These are phyloP conservation scores for Oeneis ivallda DNA, from an alignment of 2,888 invertebrate genomes.

Conservation along the genomic window DNA sequence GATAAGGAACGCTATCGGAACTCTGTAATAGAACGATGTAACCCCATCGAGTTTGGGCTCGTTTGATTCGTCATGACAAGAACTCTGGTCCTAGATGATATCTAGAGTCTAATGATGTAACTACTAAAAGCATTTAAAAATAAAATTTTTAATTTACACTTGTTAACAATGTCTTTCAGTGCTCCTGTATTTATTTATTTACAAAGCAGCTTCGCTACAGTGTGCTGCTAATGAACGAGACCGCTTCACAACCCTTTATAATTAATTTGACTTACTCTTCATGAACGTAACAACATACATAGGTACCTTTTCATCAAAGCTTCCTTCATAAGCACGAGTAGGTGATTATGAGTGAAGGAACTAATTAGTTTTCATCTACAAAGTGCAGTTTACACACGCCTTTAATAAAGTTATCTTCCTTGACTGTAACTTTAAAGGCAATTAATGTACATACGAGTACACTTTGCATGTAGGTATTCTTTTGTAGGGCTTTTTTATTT, in stretches of 20 bases:
- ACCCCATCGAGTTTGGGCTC: too few relatives aligned
- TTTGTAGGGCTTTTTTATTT: too few relatives aligned
- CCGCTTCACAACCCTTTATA: not conserved
- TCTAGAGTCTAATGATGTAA: too few relatives aligned
- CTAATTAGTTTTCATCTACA: slow-evolving; percentile 28
- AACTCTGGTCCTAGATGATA: too few relatives aligned
- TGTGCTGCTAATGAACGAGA: too few relatives aligned
- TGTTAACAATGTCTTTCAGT: not conserved
- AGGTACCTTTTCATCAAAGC: not conserved
- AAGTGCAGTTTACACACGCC: slow-evolving; percentile 16
- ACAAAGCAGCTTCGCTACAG: not conserved
- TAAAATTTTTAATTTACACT: too few relatives aligned
- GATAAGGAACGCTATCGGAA: too few relatives aligned
- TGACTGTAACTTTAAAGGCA: not conserved
- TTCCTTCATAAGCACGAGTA: slow-evolving; percentile 14
- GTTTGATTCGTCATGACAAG: too few relatives aligned
- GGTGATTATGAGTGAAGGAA: not conserved
- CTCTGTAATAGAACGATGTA: too few relatives aligned
- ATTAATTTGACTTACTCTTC: not conserved
- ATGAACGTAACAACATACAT: not conserved
- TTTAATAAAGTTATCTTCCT: not conserved
- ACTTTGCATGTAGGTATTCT: too few relatives aligned
- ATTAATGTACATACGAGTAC: not conserved
- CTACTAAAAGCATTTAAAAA: too few relatives aligned
- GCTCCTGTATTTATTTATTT: not conserved